phyloP scores from a whole-genome alignment of 92 coral and sea anemone species.

The Porites cylindrica region DNA sequence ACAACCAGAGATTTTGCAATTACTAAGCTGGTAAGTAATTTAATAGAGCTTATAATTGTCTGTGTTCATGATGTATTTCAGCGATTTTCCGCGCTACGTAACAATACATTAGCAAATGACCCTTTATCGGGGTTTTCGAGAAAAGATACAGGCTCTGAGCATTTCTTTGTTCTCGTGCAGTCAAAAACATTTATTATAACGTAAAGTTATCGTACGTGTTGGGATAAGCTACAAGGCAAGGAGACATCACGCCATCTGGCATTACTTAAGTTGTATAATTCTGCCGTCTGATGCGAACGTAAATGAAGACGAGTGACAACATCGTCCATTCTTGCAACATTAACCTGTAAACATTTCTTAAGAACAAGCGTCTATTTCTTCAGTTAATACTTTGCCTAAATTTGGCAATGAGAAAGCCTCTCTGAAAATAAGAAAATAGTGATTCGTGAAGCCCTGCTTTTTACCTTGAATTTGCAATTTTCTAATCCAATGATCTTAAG shows the following conservation, averaged over 20 bases:
- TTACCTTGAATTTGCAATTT: neutral
- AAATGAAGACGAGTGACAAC: no score
- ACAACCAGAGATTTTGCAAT: slow-evolving; percentile 34
- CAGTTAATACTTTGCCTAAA: neutral
- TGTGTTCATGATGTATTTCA: slow-evolving; percentile 47
- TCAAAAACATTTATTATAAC: slow-evolving; percentile 31
- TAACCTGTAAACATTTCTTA: no score
- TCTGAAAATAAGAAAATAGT: slow-evolving; percentile 8
- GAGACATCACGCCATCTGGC: slow-evolving; percentile 30
- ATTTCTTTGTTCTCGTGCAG: slow-evolving; percentile 1
- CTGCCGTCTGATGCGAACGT: neutral
- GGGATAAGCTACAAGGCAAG: neutral
- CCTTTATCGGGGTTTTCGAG: slow-evolving; percentile 5
- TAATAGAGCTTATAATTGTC: slow-evolving; percentile 46
- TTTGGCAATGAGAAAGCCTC: neutral
- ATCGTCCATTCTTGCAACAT: no score
- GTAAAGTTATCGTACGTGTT: slow-evolving; percentile 20
- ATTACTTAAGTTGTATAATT: neutral
- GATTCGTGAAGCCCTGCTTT: neutral
- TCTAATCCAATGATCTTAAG: neutral
- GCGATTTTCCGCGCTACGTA: slow-evolving; percentile 17
- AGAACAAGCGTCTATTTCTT: neutral
- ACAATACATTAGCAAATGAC: neutral
- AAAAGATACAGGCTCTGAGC: slow-evolving; percentile 17
- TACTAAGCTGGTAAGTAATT: slow-evolving; percentile 25